Conservation (phyloP, 1,140 invertebrate genomes). For the Drosophila pallidifrons region DNA sequence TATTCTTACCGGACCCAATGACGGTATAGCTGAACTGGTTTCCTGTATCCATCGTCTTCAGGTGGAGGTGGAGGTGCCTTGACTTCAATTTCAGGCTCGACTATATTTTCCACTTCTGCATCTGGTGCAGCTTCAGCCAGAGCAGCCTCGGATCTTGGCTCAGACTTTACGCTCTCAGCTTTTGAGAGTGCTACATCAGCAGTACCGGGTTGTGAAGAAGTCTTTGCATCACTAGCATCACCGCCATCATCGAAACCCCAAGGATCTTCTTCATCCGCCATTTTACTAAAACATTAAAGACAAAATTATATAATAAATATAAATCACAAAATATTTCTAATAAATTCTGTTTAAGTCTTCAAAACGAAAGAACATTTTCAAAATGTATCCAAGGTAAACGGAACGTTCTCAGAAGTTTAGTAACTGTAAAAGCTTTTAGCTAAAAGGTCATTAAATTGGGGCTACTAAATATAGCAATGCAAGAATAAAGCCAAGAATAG, state of each 20-base stretch:
- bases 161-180: conserved; percentile 73
- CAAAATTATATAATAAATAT: background rate
- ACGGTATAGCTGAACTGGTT: conserved; percentile 87
- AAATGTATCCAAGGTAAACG: conserved; percentile 4
- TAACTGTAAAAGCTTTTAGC: conserved; percentile 1
- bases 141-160: conserved; percentile 65
- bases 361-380: background rate
- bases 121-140: background rate
- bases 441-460: conserved; percentile 19
- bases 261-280: conserved; percentile 85
- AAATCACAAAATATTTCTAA: background rate
- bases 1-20: conserved; percentile 89
- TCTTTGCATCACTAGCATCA: conserved; percentile 38
- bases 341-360: background rate
- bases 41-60: conserved; percentile 85
- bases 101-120: conserved; percentile 62
- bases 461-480: background rate
- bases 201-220: conserved; percentile 50
- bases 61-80: conserved; percentile 86
- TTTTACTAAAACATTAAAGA: conserved; percentile 48
- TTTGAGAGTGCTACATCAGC: conserved; percentile 50
- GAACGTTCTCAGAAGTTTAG: background rate
- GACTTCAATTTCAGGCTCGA: conserved; percentile 77
- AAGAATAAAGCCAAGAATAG: background rate
- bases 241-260: conserved; percentile 78